Percentiles rank a stretch among this genome's conserved stretches.
Conservation (phyloP, 2,113 vertebrate genomes). For the Pterocles orientalis region DNA sequence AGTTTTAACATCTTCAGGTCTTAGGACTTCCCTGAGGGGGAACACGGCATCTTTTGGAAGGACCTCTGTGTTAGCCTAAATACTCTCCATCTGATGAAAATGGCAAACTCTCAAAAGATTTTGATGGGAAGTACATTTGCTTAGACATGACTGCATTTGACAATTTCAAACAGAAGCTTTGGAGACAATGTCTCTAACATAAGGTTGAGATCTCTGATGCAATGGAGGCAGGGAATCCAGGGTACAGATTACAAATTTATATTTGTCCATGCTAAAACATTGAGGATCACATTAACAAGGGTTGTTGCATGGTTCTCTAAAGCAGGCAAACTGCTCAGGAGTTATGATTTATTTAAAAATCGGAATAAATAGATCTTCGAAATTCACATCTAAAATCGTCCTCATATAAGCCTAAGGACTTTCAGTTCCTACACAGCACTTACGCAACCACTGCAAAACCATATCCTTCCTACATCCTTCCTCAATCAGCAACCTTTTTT, state of each 20-base stretch:
- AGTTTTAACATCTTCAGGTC: conserved; percentile 10
- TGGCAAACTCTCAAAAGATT: neutral
- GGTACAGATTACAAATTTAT: neutral
- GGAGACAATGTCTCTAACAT: neutral
- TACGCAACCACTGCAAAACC: conserved; percentile 42
- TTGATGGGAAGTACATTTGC: neutral
- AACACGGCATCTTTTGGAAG: neutral
- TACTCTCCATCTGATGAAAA: neutral
- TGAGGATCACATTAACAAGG: neutral
- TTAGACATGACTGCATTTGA: neutral
- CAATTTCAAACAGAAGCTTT: neutral
- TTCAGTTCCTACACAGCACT: neutral
- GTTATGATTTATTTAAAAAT: neutral
- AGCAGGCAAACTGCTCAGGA: neutral
- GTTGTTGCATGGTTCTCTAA: neutral
- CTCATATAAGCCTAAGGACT: conserved; percentile 1
- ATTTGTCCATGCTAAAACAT: neutral
- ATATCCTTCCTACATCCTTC: conserved; percentile 64
- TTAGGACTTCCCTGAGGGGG: neutral
- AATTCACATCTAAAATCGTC: neutral
- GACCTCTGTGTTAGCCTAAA: neutral
- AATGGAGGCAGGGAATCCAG: neutral
- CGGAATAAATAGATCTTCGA: neutral
- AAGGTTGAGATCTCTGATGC: neutral
- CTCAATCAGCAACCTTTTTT: conserved; percentile 54